phyloP scores from a whole-genome alignment of 2,113 vertebrate genomes.

The Sylvicapra grimmia region DNA sequence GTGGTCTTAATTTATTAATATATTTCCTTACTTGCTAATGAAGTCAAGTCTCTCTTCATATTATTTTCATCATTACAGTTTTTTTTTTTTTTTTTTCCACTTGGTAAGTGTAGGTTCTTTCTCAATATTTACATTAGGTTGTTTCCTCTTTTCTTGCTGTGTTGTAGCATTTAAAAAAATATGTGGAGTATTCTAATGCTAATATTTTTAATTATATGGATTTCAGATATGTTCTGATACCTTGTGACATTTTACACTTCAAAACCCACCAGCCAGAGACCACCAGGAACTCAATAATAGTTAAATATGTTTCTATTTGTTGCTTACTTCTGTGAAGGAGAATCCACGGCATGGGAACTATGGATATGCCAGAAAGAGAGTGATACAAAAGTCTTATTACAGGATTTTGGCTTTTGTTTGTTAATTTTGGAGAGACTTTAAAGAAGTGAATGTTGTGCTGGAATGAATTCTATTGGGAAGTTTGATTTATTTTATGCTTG shows the following conservation, averaged over 20 bases:
- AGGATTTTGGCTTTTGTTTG: not conserved
- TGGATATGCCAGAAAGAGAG: not conserved
- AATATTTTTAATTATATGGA: not conserved
- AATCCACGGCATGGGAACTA: not conserved
- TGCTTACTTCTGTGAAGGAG: not conserved
- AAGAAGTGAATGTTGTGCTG: not conserved
- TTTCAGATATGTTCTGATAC: not conserved
- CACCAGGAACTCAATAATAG: not conserved
- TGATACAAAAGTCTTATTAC: not conserved
- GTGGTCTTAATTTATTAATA: not conserved
- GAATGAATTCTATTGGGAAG: not conserved
- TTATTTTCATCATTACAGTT: not conserved
- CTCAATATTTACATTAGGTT: not conserved
- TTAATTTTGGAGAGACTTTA: not conserved
- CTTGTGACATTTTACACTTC: not conserved
- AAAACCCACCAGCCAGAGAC: not conserved
- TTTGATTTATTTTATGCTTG: not conserved
- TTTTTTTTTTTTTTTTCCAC: not conserved
- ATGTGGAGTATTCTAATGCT: not conserved
- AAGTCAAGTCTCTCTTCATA: not conserved
- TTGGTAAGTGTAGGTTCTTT: not conserved
- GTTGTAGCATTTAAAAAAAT: not conserved
- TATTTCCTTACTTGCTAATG: not conserved
- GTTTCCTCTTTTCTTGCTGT: not conserved
- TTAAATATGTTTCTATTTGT: not conserved